phyloP scores from a whole-genome alignment of 2,113 vertebrate species.

The Mormyrus iriodes region DNA sequence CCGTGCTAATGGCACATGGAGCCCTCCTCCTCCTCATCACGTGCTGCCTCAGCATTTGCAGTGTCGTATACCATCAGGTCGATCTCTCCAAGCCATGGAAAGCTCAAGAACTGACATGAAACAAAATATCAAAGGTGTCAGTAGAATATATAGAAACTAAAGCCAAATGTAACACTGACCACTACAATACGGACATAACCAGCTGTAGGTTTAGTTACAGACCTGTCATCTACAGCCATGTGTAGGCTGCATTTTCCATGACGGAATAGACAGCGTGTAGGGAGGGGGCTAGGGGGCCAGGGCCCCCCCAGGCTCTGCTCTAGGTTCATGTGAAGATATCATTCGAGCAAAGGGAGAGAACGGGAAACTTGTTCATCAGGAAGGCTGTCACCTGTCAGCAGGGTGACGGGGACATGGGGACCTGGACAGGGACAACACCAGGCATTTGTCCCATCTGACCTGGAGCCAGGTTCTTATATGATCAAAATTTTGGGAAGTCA shows the following conservation, averaged over 20 bases:
- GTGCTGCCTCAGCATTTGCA: not conserved
- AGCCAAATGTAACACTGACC: not conserved
- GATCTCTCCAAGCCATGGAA: not conserved
- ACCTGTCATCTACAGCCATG: not conserved
- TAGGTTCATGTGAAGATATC: not conserved
- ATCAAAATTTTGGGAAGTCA: not conserved
- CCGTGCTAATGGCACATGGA: not conserved
- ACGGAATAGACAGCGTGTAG: not conserved
- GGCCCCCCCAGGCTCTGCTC: not conserved
- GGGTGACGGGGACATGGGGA: not conserved
- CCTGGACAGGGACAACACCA: not conserved
- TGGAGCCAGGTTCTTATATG: not conserved
- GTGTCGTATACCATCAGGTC: not conserved
- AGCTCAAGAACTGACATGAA: not conserved
- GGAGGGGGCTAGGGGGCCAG: not conserved
- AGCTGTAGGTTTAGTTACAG: not conserved
- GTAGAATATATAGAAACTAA: not conserved
- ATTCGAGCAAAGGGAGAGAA: not conserved
- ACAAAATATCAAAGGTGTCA: not conserved
- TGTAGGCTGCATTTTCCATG: not conserved
- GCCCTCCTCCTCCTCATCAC: not conserved
- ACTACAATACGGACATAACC: not conserved
- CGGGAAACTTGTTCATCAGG: not conserved
- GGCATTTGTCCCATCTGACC: no score
- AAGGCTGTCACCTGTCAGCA: not conserved